A percentile compares a stretch with the other conserved stretches of the same genome.
phyloP scores from a whole-genome alignment of 2,113 vertebrate genomes.

The Microcebus griseorufus region DNA sequence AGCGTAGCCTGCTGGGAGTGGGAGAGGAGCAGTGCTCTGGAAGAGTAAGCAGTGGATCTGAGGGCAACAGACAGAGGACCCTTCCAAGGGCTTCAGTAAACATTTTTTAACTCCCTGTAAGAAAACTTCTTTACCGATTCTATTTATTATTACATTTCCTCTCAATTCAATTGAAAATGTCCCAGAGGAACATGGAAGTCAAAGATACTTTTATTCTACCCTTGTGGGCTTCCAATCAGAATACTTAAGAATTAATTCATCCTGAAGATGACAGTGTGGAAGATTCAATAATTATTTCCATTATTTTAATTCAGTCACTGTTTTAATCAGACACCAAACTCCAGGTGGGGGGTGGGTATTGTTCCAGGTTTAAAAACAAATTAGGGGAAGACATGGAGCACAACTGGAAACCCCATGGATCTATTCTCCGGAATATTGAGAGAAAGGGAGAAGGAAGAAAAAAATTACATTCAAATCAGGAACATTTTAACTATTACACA shows the following conservation, averaged over 20 bases:
- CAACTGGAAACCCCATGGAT: not conserved
- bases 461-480: not conserved
- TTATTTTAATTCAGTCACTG: not conserved
- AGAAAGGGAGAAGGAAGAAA: not conserved
- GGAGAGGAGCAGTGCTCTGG: not conserved
- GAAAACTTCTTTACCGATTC: not conserved
- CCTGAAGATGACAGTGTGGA: not conserved
- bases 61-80: not conserved
- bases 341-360: not conserved
- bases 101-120: not conserved
- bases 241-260: not conserved
- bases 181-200: not conserved
- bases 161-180: not conserved
- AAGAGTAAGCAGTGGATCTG: not conserved
- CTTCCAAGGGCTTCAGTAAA: not conserved
- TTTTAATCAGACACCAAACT: constrained; percentile 36
- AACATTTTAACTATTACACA: constrained; percentile 6
- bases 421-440: not conserved
- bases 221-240: not conserved
- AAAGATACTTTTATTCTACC: not conserved
- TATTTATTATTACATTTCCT: not conserved
- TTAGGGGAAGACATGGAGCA: not conserved
- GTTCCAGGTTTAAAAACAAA: not conserved
- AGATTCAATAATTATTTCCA: not conserved
- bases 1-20: not conserved